phyloP scores from a whole-genome alignment of 2,797 vertebrate species.

The Hirundo rustica region DNA sequence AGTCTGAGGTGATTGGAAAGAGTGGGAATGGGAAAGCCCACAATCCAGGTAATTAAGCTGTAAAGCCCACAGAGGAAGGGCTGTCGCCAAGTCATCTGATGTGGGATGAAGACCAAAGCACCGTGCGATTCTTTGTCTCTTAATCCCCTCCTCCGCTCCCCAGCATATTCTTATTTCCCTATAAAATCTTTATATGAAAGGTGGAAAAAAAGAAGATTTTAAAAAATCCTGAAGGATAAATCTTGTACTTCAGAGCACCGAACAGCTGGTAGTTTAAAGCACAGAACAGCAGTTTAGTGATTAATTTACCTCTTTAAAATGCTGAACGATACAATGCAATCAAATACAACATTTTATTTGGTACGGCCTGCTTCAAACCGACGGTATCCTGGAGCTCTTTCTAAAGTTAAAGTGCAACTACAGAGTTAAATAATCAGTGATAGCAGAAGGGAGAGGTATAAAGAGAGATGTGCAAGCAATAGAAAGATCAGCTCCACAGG shows the following conservation, averaged over 20 bases:
- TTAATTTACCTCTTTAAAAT: conserved; percentile 80
- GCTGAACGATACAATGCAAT: conserved; percentile 62
- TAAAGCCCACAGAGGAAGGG: conserved; percentile 58
- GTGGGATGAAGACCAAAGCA: conserved; percentile 51
- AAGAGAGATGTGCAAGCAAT: conserved; percentile 8
- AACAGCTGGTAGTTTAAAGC: conserved; percentile 80
- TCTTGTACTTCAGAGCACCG: conserved; percentile 73
- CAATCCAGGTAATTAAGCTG: conserved; percentile 68
- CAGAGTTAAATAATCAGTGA: conserved; percentile 52
- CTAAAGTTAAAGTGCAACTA: conserved; percentile 38
- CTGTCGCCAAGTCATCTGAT: conserved; percentile 62
- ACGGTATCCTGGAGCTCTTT: conserved; percentile 13
- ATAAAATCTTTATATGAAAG: conserved; percentile 52
- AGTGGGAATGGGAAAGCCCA: conserved; percentile 40
- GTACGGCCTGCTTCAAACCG: neutral
- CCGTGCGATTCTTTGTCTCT: conserved; percentile 41
- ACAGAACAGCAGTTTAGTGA: conserved; percentile 74
- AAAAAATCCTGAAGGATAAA: conserved; percentile 73
- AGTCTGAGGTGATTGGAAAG: conserved; percentile 1
- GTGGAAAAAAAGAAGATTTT: neutral
- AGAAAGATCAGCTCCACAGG: neutral
- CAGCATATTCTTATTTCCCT: conserved; percentile 56
- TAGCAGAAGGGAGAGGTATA: conserved; percentile 7
- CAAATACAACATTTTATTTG: conserved; percentile 54
- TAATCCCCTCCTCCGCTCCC: conserved; percentile 50